Evolutionary conservation across 1,140 invertebrate genomes (phyloP), one percentile per base, ranked within the genome.

Genomic region (Drosophila kanapiae): DNA sequence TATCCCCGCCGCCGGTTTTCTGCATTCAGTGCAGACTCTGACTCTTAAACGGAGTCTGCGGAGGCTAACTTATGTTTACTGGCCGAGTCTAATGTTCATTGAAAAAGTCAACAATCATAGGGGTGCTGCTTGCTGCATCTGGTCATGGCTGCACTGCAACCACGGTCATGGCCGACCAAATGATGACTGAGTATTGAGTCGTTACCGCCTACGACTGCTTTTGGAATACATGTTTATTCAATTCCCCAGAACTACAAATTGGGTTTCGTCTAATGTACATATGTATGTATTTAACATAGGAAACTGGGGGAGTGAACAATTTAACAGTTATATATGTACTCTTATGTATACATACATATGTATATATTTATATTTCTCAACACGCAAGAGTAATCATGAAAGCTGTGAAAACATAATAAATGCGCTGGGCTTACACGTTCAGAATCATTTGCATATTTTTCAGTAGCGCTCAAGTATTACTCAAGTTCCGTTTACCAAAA

Each of bases 1-100:
- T 29, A 29, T 27, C 35, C 33, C 11, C 48, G n/a, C 37, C 29
- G 14, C 18, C 48, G 29, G 29, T 49, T 6, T 29, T 9, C 31
- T 51, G 18, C 33, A 13, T 31, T 13, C 47, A 37, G 47, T 27
- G 18, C 18, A 9, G 13, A 16, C 45, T 37, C 18, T 45, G 67
- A 43, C 11, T 27, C 70, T 16, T 7, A 3, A 27, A 51, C 35
- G 63, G 47, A 65, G 76, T 72, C 33, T 43, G 67, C 38, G 33
- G 38, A 42, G 27, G 43, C 47, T 49, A 53, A 43, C 57, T 51
- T 43, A 75, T 70, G 82, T 78, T 85, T 65, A 75, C 69, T 58
- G 51, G 58, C 49, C 49, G 51, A 67, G 60, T 78, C 67, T 65
- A 69, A 69, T 62, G 59, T 64, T 53, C 56, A 47, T 51, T 70